These are phyloP conservation scores for Odontomachus brunneus DNA, from an alignment of 1,140 invertebrate genomes.

Conservation along the genomic window DNA sequence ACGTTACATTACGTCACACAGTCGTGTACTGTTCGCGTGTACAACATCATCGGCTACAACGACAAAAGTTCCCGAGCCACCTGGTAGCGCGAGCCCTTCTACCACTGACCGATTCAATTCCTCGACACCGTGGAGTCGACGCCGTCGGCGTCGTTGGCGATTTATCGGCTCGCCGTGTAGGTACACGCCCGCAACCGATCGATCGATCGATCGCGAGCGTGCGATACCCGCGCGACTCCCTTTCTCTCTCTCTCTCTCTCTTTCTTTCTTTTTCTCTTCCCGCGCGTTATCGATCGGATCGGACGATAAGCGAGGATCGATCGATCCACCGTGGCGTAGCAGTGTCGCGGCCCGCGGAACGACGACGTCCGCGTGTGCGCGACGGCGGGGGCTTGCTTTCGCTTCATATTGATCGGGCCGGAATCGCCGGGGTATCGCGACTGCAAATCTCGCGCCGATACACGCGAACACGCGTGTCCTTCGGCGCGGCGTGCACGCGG, in stretches of 20 bases:
- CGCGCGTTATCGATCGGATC: slow-evolving; percentile 35
- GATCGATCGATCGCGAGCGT: slow-evolving; percentile 26
- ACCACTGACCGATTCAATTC: slow-evolving; percentile 44
- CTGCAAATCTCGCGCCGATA: slow-evolving; percentile 48
- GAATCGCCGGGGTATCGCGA: slow-evolving; percentile 24
- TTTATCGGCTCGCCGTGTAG: slow-evolving; percentile 44
- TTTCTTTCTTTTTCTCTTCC: not conserved
- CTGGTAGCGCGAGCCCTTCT: not conserved
- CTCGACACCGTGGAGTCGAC: slow-evolving; percentile 33
- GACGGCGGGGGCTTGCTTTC: slow-evolving; percentile 4
- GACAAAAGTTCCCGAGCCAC: not conserved
- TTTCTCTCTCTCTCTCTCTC: slow-evolving; percentile 9
- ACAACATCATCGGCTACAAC: not conserved
- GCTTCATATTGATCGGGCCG: slow-evolving; percentile 45
- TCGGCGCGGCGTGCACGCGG: slow-evolving; percentile 25
- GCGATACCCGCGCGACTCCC: not conserved
- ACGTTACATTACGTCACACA: too few species aligned
- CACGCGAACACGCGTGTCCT: slow-evolving; percentile 46
- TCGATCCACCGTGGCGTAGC: slow-evolving; percentile 33
- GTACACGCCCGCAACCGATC: slow-evolving; percentile 42
- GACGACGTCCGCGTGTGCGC: slow-evolving; percentile 7
- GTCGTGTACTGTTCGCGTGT: too few species aligned
- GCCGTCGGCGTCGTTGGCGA: slow-evolving; percentile 43
- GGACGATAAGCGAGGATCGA: slow-evolving; percentile 38
- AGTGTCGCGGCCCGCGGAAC: slow-evolving; percentile 25